Base-by-base conservation (phyloP, 2,888 invertebrate species). In the Gastrophysa polygoni region DNA sequence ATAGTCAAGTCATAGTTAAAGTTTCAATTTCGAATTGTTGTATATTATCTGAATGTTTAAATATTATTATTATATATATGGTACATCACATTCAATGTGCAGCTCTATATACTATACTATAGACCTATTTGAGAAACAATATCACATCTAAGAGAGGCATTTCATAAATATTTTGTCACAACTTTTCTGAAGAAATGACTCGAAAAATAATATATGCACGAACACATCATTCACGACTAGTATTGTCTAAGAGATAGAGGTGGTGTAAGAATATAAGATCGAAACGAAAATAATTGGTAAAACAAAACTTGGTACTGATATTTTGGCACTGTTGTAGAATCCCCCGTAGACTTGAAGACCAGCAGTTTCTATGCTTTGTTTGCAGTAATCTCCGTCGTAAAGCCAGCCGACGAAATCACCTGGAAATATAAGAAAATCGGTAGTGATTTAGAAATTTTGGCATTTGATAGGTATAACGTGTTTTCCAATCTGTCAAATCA, bases 301-400 rank as follows among this genome's bases (percentile, higher is more conserved):
- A 55, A 57, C 10, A 44, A 21, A 46, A 5, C 34, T 50, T 24
- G 62, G 57, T 18, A 21, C 28, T 18, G n/a, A 20, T 32, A 10
- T 54, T 11, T 21, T 56, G 21, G 64, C 57, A 47, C 46, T 48
- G 59, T 91, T 92, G 83, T 93, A 93, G 76, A 89, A 93, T 1
- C 93, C 93, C 1, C 93, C 93, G 77, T 89, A 92, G 0, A 94
- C 92, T 78, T 93, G 92, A 0, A 94, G 84, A 59, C 92, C 92
- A 0, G 93, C 93, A 0, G 93, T 94, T 79, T 93, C 92, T 72
- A 93, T 92, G 77, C 93, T 93, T 70, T 92, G 90, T 73, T 93
- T 93, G 82, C 93, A 94, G 77, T 93, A 93, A 78, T 93, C 93
- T 0, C 93, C 93, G 75, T 94, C 93, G 75, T 93, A 93, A 56